These are phyloP conservation scores for Altica lythri DNA, from an alignment of 2,888 invertebrate genomes.

Conservation along the genomic window DNA sequence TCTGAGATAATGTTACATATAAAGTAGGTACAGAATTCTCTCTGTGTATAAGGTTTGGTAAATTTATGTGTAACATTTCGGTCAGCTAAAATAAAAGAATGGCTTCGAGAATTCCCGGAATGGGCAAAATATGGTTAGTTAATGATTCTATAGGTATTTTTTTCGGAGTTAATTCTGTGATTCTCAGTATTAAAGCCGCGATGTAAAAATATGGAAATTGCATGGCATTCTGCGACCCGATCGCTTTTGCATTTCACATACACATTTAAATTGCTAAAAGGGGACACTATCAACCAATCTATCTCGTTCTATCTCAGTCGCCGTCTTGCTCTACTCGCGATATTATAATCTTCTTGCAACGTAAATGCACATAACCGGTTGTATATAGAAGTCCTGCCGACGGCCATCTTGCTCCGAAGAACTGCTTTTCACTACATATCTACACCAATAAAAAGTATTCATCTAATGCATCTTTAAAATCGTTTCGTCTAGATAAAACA, in stretches of 20 bases:
- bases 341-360: constrained; percentile 58
- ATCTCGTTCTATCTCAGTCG: constrained; percentile 50
- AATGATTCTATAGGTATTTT: constrained; percentile 23
- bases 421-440: constrained; percentile 4
- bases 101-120: constrained; percentile 6
- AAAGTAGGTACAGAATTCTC: too few relatives aligned
- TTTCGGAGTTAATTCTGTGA: constrained; percentile 24
- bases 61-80: constrained; percentile 1
- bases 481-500: too few relatives aligned
- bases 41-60: not conserved
- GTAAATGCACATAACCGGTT: constrained; percentile 59
- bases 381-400: constrained; percentile 42
- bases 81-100: constrained; percentile 3
- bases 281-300: constrained; percentile 56
- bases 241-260: constrained; percentile 56
- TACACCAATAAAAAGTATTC: constrained; percentile 1
- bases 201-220: constrained; percentile 53
- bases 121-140: constrained; percentile 24
- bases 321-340: constrained; percentile 40
- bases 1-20: too few relatives aligned
- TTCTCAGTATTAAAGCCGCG: constrained; percentile 39
- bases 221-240: constrained; percentile 36
- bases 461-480: too few relatives aligned
- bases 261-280: constrained; percentile 60
- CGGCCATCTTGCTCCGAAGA: constrained; percentile 51